Evolutionary conservation across 2,113 vertebrate genomes (phyloP).

Genomic region (Oplegnathus fasciatus): DNA sequence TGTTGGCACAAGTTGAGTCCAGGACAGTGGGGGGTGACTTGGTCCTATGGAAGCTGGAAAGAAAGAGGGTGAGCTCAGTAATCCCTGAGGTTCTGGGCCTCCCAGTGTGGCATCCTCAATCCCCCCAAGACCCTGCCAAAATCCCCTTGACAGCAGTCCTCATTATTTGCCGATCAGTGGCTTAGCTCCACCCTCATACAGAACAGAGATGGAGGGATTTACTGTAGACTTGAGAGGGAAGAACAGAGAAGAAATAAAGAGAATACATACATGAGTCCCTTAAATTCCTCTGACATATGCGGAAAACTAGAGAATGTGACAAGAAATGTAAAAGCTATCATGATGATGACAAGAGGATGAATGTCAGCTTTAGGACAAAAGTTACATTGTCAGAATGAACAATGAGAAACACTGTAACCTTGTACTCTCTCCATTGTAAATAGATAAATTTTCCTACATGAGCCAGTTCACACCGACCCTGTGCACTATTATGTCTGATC

Average conservation of each 20-base stretch:
- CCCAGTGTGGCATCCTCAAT: constrained; percentile 66
- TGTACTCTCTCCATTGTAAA: not conserved
- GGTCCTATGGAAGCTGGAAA: constrained; percentile 21
- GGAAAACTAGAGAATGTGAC: not conserved
- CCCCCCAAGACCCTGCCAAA: constrained; percentile 47
- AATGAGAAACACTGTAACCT: not conserved
- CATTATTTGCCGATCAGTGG: constrained; percentile 60
- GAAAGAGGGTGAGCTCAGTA: constrained; percentile 56
- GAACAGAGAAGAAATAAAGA: constrained; percentile 18
- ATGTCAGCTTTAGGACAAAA: not conserved
- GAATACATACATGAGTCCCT: not conserved
- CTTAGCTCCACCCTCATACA: constrained; percentile 55
- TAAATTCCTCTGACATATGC: not conserved
- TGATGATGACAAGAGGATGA: not conserved
- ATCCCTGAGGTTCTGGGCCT: constrained; percentile 67
- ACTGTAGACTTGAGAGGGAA: constrained; percentile 3
- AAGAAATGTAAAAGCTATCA: not conserved
- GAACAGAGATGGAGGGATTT: constrained; percentile 43
- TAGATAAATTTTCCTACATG: not conserved
- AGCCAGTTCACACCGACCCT: not conserved
- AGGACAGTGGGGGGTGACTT: constrained; percentile 14
- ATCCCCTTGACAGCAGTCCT: constrained; percentile 56
- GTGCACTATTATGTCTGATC: constrained; percentile 16
- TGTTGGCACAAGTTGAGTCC: not conserved
- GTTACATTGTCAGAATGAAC: not conserved